Conservation (phyloP, 2,888 invertebrate species). For the Carabus problematicus region DNA sequence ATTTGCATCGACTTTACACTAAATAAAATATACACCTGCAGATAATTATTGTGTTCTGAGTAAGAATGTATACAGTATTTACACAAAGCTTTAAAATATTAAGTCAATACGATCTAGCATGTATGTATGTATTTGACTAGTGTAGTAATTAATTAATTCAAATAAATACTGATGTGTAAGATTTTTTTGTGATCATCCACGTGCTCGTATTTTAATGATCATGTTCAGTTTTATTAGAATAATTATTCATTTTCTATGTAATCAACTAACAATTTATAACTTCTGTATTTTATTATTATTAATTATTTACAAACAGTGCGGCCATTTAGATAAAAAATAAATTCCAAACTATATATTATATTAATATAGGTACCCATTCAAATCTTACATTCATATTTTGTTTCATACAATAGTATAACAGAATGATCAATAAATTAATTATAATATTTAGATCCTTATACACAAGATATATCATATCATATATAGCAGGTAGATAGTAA, state of each 20-base stretch:
- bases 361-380: slow-evolving; percentile 28
- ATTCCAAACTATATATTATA: slow-evolving; percentile 33
- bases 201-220: slow-evolving; percentile 33
- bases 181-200: slow-evolving; percentile 34
- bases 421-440: slow-evolving; percentile 9
- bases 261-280: slow-evolving; percentile 48
- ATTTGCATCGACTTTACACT: slow-evolving; percentile 43
- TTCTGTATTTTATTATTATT: slow-evolving; percentile 31
- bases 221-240: slow-evolving; percentile 45
- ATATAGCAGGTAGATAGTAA: not conserved
- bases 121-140: slow-evolving; percentile 46
- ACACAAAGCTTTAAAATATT: slow-evolving; percentile 45
- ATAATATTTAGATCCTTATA: slow-evolving; percentile 2
- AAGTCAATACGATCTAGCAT: slow-evolving; percentile 44
- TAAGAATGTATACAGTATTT: slow-evolving; percentile 47
- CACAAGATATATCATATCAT: slow-evolving; percentile 10
- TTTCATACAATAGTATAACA: slow-evolving; percentile 18
- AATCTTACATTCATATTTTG: slow-evolving; percentile 33
- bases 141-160: slow-evolving; percentile 46
- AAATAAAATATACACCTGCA: slow-evolving; percentile 45
- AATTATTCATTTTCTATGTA: slow-evolving; percentile 55
- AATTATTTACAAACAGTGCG: slow-evolving; percentile 41
- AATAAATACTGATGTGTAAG: slow-evolving; percentile 56
- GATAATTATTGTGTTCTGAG: slow-evolving; percentile 45
- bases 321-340: slow-evolving; percentile 34